These are phyloP conservation scores for Hymenochirus boettgeri DNA, from an alignment of 2,113 vertebrate species.

Conservation along the genomic window DNA sequence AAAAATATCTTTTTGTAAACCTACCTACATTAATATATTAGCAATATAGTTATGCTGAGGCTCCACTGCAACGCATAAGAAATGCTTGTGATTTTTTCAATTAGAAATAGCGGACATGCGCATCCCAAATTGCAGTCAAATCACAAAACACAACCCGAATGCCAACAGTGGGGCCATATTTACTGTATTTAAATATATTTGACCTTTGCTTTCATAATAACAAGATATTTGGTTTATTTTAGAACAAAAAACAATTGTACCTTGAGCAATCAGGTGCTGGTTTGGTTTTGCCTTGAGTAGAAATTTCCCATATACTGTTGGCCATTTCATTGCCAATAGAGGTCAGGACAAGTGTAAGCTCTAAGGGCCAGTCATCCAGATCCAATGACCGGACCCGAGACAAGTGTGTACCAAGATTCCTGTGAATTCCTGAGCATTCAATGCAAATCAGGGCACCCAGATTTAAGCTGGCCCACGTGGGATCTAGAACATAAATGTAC, in stretches of 20 bases:
- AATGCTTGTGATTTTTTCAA: too few relatives aligned
- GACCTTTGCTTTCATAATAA: too few relatives aligned
- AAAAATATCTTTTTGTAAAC: too few relatives aligned
- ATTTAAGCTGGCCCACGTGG: slow-evolving; percentile 94
- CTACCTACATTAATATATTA: too few relatives aligned
- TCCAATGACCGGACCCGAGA: slow-evolving; percentile 92
- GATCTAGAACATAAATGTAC: slow-evolving; percentile 60
- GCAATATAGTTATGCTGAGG: too few relatives aligned
- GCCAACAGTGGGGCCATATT: too few relatives aligned
- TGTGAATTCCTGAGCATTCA: slow-evolving; percentile 93
- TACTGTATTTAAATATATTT: too few relatives aligned
- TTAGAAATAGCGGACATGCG: too few relatives aligned
- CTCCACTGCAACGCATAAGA: too few relatives aligned
- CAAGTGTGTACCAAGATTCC: slow-evolving; percentile 91
- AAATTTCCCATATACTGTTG: slow-evolving; percentile 89
- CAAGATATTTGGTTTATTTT: too few relatives aligned
- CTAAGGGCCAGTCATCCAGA: slow-evolving; percentile 89
- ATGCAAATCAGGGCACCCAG: slow-evolving; percentile 93
- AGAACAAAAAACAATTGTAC: slow-evolving; percentile 49
- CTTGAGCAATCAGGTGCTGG: slow-evolving; percentile 78
- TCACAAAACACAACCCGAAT: too few relatives aligned
- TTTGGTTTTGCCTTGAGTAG: slow-evolving; percentile 78
- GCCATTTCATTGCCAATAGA: slow-evolving; percentile 89
- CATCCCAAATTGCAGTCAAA: too few relatives aligned
- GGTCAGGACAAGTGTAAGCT: slow-evolving; percentile 85